Percentiles rank a stretch among this genome's conserved stretches.
Evolutionary conservation across 2,113 vertebrate genomes (phyloP).

Genomic region (Otis tarda): DNA sequence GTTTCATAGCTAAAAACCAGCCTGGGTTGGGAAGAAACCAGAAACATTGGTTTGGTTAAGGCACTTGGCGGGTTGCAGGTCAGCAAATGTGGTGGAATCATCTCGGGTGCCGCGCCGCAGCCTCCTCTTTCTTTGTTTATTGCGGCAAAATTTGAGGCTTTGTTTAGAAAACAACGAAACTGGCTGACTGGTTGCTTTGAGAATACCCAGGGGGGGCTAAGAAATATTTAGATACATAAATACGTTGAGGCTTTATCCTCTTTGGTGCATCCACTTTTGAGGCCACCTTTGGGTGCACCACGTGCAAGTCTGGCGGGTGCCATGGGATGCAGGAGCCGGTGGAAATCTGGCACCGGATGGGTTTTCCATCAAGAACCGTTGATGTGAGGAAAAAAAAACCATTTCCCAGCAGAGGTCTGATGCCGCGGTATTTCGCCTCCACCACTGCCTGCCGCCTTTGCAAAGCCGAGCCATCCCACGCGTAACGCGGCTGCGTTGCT

Average conservation of each 20-base stretch:
- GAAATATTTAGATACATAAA: background rate
- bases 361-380: background rate
- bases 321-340: accelerated
- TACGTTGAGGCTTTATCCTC: accelerated
- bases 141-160: background rate
- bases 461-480: accelerated
- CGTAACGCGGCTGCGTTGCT: accelerated
- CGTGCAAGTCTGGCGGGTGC: accelerated
- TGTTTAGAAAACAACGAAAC: background rate
- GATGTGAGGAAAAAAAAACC: no score
- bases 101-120: accelerated
- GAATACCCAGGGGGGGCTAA: accelerated
- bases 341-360: accelerated
- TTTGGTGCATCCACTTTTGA: background rate
- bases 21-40: background rate
- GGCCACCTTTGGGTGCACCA: background rate
- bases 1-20: background rate
- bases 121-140: accelerated
- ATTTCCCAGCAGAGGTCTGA: background rate
- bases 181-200: background rate
- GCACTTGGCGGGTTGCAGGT: accelerated
- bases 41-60: accelerated
- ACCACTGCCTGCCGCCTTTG: accelerated
- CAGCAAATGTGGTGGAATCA: background rate
- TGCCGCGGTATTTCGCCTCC: background rate